These are phyloP conservation scores for Chrysoperla carnea DNA, from an alignment of 1,140 invertebrate genomes.

Conservation along the genomic window DNA sequence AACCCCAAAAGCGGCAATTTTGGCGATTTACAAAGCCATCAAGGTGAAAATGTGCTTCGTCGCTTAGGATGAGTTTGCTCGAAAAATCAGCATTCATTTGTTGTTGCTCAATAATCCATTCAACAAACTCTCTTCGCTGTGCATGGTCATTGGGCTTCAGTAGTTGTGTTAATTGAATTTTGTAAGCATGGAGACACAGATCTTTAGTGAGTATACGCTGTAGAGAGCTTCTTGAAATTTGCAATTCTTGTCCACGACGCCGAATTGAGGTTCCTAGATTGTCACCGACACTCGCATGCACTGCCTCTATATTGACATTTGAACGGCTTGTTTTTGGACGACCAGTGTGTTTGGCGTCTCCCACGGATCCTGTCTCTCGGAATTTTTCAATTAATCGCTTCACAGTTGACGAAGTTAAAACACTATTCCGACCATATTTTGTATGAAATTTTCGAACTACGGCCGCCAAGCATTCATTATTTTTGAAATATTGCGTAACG, in stretches of 20 bases:
- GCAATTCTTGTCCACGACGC: slow-evolving; percentile 10
- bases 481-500: slow-evolving; percentile 13
- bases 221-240: slow-evolving; percentile 12
- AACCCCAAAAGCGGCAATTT: slow-evolving; percentile 15
- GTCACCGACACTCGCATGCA: slow-evolving; percentile 10
- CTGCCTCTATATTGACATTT: slow-evolving; percentile 10
- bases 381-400: no score
- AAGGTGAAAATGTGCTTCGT: no score
- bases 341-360: no score
- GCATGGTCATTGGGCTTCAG: slow-evolving; percentile 9
- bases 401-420: no score
- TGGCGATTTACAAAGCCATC: slow-evolving; percentile 12
- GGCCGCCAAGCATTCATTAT: slow-evolving; percentile 11
- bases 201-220: slow-evolving; percentile 9
- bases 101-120: slow-evolving; percentile 9
- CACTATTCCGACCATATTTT: no score
- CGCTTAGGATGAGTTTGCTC: slow-evolving; percentile 10
- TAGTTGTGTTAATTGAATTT: slow-evolving; percentile 10
- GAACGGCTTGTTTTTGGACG: no score
- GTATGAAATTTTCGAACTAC: slow-evolving; percentile 10
- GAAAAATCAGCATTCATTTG: slow-evolving; percentile 9
- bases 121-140: slow-evolving; percentile 7
- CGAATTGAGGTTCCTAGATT: slow-evolving; percentile 13
- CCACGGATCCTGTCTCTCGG: no score
- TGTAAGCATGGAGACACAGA: slow-evolving; percentile 9